A percentile compares a stretch with the other conserved stretches of the same genome.
Conservation (phyloP, 2,888 invertebrate species). For the Gnatocerus cornutus region DNA sequence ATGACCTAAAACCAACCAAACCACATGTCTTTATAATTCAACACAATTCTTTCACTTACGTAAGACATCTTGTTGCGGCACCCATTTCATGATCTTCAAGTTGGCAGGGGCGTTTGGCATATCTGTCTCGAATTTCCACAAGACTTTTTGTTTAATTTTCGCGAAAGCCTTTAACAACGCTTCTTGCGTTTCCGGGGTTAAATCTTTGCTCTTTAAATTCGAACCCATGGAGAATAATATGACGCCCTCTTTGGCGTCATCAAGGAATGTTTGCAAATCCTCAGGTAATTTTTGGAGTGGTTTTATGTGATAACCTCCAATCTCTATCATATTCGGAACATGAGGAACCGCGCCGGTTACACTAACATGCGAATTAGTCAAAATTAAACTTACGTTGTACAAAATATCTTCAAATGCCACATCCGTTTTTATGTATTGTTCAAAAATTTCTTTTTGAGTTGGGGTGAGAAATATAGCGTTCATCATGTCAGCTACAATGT, state of each 20-base stretch:
- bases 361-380: constrained; percentile 71
- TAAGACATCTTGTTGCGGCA: constrained; percentile 67
- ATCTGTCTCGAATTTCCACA: constrained; percentile 75
- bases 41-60: constrained; percentile 37
- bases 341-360: constrained; percentile 71
- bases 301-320: constrained; percentile 73
- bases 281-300: constrained; percentile 57
- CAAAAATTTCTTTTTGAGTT: constrained; percentile 50
- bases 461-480: constrained; percentile 48
- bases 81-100: constrained; percentile 68
- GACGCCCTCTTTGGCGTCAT: constrained; percentile 69
- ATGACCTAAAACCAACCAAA: constrained; percentile 64
- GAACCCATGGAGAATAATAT: constrained; percentile 72
- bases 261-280: constrained; percentile 61
- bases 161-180: constrained; percentile 74
- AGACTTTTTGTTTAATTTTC: constrained; percentile 74
- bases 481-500: constrained; percentile 48
- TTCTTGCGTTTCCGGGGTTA: constrained; percentile 67
- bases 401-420: constrained; percentile 44
- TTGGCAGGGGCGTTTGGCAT: constrained; percentile 66
- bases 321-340: constrained; percentile 74
- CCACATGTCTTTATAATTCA: too few species aligned
- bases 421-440: constrained; percentile 14
- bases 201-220: constrained; percentile 40
- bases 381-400: constrained; percentile 59